Evolutionary conservation across 1,140 invertebrate genomes (phyloP), one percentile per base, ranked within the genome.

Genomic region (Calosoma granatense): DNA sequence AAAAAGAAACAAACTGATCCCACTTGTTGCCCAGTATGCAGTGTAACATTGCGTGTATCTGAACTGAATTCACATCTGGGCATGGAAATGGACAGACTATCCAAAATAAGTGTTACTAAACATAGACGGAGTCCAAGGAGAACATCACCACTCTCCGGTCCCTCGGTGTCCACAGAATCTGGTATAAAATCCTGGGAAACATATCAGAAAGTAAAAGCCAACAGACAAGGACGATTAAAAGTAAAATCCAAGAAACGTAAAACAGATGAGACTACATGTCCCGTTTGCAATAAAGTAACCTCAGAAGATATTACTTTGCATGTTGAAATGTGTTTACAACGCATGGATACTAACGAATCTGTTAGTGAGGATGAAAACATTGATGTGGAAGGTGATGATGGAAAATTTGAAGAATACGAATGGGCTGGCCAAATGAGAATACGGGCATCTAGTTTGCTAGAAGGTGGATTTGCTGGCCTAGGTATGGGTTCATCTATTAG

Each of bases 401-500:
- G 17, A 11, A 9, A 17, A 17, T 88, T 81, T 65, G 88, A 90
- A 64, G 88, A 90, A 62, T 91, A 90, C 65, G 86, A 88, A 64
- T 90, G 88, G 88, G 85, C 86, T 9, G 86, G 86, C 1, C 86
- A 90, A 65, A 83, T 82, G 58, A 74, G 87, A 65, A 81, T 89
- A 30, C 74, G 86, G 26, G 84, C 82, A 1, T 83, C 83, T 0
- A 79, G 80, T 6, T 72, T 89, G 63, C 73, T 89, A 20, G 77
- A 83, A 61, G 87, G 86, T 9, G 85, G 86, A 41, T 85, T 86
- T 63, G 77, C 70, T 66, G 77, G 75, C 20, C 69, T 80, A 17
- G 81, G 78, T 9, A 59, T 79, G 56, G 74, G 81, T 53, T 78
- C 80, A 47, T 73, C 77, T 1, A 77, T 79, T 57, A 79, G 68